Evolutionary conservation across 2,888 invertebrate species (phyloP).

Genomic region (Anodontia alba): DNA sequence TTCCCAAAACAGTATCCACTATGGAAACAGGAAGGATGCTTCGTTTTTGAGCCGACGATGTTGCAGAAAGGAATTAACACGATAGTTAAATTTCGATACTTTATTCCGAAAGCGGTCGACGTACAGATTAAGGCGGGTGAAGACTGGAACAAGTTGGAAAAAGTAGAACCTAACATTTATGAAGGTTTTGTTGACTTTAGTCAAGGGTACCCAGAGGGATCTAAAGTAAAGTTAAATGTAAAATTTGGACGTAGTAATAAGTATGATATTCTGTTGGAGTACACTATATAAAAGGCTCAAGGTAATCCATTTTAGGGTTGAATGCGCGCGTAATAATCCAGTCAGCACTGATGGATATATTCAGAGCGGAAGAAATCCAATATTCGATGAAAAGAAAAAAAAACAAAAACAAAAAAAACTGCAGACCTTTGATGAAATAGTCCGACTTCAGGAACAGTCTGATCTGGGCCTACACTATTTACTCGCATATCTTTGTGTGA

Average conservation of each 20-base stretch:
- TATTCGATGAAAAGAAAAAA: too few relatives aligned
- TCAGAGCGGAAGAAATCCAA: too few relatives aligned
- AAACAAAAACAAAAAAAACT: too few relatives aligned
- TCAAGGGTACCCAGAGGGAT: constrained; percentile 66
- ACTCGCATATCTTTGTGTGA: too few relatives aligned
- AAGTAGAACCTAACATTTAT: constrained; percentile 68
- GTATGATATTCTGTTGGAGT: constrained; percentile 76
- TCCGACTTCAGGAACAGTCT: too few relatives aligned
- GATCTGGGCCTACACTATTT: too few relatives aligned
- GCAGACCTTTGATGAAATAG: too few relatives aligned
- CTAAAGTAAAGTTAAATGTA: constrained; percentile 77
- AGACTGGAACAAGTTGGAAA: constrained; percentile 74
- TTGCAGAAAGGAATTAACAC: constrained; percentile 69
- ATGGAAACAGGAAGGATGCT: constrained; percentile 78
- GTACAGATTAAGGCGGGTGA: constrained; percentile 76
- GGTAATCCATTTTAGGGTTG: too few relatives aligned
- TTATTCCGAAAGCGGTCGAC: constrained; percentile 71
- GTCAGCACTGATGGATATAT: too few relatives aligned
- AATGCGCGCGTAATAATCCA: too few relatives aligned
- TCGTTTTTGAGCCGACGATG: constrained; percentile 73
- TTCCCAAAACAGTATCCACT: constrained; percentile 78
- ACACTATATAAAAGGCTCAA: constrained; percentile 71
- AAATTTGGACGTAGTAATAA: constrained; percentile 73
- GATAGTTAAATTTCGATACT: constrained; percentile 69
- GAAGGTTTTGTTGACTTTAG: constrained; percentile 75